phyloP scores from a whole-genome alignment of 2,888 invertebrate genomes.

The Agrochola litura region DNA sequence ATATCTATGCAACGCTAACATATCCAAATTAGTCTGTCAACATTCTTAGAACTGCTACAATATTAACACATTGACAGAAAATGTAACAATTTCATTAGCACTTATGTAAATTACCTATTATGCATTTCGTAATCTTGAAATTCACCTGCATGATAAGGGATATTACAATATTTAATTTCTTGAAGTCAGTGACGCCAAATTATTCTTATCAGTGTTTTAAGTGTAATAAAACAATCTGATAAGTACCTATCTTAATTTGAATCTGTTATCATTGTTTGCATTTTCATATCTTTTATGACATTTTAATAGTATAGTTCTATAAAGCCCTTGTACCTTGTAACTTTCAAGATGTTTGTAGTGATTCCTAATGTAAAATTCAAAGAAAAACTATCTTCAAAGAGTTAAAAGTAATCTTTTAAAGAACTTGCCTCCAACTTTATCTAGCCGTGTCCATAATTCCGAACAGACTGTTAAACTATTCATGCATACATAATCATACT shows the following conservation, averaged over 20 bases:
- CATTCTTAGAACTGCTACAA: slow-evolving; percentile 10
- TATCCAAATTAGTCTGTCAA: slow-evolving; percentile 18
- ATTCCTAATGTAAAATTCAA: not conserved
- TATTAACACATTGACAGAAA: slow-evolving; percentile 12
- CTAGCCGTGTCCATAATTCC: not conserved
- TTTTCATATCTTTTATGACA: slow-evolving; percentile 34
- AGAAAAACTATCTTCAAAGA: not conserved
- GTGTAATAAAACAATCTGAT: slow-evolving; percentile 41
- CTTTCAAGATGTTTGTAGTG: slow-evolving; percentile 1
- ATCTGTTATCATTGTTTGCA: slow-evolving; percentile 44
- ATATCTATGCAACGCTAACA: not conserved
- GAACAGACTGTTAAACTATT: slow-evolving; percentile 17
- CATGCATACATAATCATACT: slow-evolving; percentile 33
- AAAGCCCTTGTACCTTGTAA: slow-evolving; percentile 10
- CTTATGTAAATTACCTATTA: slow-evolving; percentile 18
- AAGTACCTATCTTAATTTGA: slow-evolving; percentile 44
- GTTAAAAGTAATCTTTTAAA: not conserved
- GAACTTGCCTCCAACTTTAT: not conserved
- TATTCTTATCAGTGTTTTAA: slow-evolving; percentile 36
- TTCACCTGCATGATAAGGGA: slow-evolving; percentile 36
- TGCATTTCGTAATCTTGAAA: slow-evolving; percentile 37
- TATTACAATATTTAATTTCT: slow-evolving; percentile 30
- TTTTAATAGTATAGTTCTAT: slow-evolving; percentile 26
- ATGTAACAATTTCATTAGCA: slow-evolving; percentile 24
- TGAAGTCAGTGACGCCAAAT: slow-evolving; percentile 26